These are phyloP conservation scores for Oncorhynchus keta DNA, from an alignment of 2,113 vertebrate species.

Conservation along the genomic window DNA sequence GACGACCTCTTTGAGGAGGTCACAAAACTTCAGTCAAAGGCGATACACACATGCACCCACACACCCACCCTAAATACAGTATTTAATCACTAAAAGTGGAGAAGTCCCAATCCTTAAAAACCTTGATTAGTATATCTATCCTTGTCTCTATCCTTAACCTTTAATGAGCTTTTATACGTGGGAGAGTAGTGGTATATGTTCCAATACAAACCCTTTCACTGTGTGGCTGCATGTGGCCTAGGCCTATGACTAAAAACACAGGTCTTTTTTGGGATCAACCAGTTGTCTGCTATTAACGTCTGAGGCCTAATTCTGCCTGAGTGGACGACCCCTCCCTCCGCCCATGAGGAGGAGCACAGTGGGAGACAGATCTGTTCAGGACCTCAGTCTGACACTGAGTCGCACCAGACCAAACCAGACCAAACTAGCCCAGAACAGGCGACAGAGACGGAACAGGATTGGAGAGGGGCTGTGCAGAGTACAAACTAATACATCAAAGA, in stretches of 20 bases:
- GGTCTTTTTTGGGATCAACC: slow-evolving; percentile 31
- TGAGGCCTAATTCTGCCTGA: slow-evolving; percentile 27
- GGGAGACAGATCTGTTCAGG: neutral
- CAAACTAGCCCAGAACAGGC: neutral
- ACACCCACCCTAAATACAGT: neutral
- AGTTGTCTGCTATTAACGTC: slow-evolving; percentile 37
- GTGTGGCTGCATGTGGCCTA: slow-evolving; percentile 8
- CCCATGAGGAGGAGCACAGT: slow-evolving; percentile 31
- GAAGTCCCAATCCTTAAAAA: neutral
- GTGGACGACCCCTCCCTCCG: slow-evolving; percentile 4
- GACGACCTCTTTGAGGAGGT: no score
- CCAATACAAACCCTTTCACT: neutral
- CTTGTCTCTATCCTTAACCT: no score
- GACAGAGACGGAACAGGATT: neutral
- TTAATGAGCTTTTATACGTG: no score
- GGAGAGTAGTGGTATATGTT: neutral
- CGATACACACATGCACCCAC: no score
- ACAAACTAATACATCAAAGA: neutral
- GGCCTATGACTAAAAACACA: slow-evolving; percentile 4
- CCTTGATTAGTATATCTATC: neutral
- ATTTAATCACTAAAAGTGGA: neutral
- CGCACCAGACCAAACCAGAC: neutral
- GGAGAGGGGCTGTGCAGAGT: neutral
- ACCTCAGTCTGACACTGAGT: neutral
- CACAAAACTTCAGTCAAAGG: no score